Evolutionary conservation across 2,888 invertebrate genomes (phyloP).

Genomic region (Xanthorhoe designata): DNA sequence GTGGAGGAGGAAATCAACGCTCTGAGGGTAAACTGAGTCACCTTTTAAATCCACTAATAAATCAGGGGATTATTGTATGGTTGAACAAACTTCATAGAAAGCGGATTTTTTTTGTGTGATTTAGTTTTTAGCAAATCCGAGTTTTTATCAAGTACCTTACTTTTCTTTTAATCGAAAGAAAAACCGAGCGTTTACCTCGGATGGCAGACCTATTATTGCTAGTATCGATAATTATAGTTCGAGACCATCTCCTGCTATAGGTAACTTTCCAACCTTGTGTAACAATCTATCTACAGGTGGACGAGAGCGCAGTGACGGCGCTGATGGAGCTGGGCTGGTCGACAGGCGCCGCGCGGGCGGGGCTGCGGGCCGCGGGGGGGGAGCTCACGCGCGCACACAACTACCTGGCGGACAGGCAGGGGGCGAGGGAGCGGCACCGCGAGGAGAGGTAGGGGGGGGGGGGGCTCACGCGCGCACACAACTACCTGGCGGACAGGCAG

Average conservation of each 20-base stretch:
- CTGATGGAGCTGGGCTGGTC: conserved; percentile 87
- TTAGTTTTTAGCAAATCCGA: too few species aligned
- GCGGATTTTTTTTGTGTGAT: too few species aligned
- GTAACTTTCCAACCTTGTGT: too few species aligned
- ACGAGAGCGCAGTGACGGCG: conserved; percentile 58
- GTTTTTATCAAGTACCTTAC: too few species aligned
- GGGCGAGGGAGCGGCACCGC: conserved; percentile 54
- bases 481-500: neutral
- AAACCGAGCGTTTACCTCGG: too few species aligned
- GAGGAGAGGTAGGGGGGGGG: neutral
- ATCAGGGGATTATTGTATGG: too few species aligned
- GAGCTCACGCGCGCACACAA: conserved; percentile 86
- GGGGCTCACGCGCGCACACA: neutral
- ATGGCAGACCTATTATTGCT: too few species aligned
- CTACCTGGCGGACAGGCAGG: conserved; percentile 86
- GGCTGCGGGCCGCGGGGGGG: conserved; percentile 76
- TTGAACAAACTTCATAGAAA: too few species aligned
- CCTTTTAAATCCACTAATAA: too few species aligned
- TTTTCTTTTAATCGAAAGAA: too few species aligned
- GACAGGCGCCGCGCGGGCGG: conserved; percentile 88
- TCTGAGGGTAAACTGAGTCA: conserved; percentile 79
- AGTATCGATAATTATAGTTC: too few species aligned
- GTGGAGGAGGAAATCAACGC: conserved; percentile 88
- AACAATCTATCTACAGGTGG: conserved; percentile 57
- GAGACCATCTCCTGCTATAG: too few species aligned